phyloP scores from a whole-genome alignment of 2,888 invertebrate genomes.

The Melipona beecheii region DNA sequence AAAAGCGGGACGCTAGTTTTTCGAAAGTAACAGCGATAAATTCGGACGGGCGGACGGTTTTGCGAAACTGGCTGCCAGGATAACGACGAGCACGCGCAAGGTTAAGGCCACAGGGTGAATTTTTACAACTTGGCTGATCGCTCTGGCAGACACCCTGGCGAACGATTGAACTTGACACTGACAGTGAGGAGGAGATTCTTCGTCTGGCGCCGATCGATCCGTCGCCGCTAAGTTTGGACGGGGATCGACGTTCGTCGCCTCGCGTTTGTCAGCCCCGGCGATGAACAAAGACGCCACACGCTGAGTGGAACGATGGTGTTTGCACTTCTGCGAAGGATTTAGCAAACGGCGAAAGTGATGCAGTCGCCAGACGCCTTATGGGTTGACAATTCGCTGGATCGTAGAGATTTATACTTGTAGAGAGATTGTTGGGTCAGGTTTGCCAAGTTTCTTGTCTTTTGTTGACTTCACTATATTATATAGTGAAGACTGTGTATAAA shows the following conservation, averaged over 20 bases:
- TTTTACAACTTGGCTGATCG: slow-evolving; percentile 77
- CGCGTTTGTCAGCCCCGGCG: background rate
- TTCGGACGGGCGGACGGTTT: slow-evolving; percentile 16
- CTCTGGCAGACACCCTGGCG: slow-evolving; percentile 65
- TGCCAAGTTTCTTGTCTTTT: background rate
- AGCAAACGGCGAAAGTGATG: background rate
- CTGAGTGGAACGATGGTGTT: background rate
- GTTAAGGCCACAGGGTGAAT: slow-evolving; percentile 63
- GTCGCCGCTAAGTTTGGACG: background rate
- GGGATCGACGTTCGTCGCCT: background rate
- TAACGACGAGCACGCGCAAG: slow-evolving; percentile 17
- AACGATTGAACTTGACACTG: slow-evolving; percentile 43
- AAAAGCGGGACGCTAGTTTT: background rate
- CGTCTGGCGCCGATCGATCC: background rate
- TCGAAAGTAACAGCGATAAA: slow-evolving; percentile 42
- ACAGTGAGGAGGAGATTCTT: background rate
- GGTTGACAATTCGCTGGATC: no score
- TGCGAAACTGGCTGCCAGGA: slow-evolving; percentile 13
- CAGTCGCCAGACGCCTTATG: background rate
- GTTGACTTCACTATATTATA: no score
- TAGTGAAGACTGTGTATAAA: no score
- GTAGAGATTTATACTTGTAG: no score
- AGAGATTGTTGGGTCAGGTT: background rate
- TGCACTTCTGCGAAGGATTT: no score
- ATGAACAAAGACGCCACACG: background rate